phyloP scores from a whole-genome alignment of 2,797 vertebrate genomes.

The Coracias cyanogaster region DNA sequence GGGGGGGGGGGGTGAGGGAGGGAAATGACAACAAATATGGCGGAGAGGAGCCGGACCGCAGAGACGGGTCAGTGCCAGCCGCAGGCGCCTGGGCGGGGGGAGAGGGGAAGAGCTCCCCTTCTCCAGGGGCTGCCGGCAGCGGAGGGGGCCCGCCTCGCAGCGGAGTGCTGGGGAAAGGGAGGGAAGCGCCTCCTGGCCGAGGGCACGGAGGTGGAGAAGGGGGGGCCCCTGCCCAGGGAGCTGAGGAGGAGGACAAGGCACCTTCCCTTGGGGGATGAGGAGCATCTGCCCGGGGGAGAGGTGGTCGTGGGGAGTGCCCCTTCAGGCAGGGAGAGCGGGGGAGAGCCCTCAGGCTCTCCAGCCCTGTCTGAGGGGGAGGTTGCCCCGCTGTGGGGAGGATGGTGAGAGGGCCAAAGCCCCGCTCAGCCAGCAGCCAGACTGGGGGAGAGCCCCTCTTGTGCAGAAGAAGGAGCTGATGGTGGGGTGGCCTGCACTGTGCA shows the following conservation, averaged over 20 bases:
- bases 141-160: background rate
- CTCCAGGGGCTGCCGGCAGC: conserved; percentile 30
- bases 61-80: conserved; percentile 80
- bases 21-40: conserved; percentile 81
- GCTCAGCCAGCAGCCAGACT: background rate
- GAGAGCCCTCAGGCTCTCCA: background rate
- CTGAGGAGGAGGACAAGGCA: background rate
- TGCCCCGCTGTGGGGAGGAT: background rate
- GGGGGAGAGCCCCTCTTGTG: background rate
- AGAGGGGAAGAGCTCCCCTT: background rate
- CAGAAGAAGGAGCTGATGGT: background rate
- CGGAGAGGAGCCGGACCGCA: conserved; percentile 80
- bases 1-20: background rate
- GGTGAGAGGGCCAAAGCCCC: background rate
- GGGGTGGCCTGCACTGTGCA: background rate
- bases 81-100: conserved; percentile 44
- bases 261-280: background rate
- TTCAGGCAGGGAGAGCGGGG: background rate
- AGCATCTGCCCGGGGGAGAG: background rate
- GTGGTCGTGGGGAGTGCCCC: background rate
- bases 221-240: background rate
- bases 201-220: conserved; percentile 16
- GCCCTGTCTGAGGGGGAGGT: background rate
- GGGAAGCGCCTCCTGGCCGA: background rate
- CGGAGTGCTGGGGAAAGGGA: background rate